Evolutionary conservation across 2,888 invertebrate genomes (phyloP).

Genomic region (Ormyrus pomaceus): DNA sequence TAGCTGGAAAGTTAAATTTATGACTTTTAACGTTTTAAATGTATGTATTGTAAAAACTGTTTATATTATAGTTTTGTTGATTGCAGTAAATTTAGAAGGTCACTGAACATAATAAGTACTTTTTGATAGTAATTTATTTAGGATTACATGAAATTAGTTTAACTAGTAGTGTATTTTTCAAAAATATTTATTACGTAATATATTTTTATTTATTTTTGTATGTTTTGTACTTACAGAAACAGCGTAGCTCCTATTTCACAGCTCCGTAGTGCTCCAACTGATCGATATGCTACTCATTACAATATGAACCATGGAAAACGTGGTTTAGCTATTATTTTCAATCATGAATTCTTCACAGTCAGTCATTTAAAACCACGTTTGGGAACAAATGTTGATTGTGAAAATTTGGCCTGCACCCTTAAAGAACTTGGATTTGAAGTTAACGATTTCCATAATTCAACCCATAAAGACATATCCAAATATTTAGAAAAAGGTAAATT

Average conservation of each 20-base stretch:
- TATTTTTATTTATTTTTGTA: constrained; percentile 6
- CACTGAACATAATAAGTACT: too few relatives aligned
- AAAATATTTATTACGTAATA: too few relatives aligned
- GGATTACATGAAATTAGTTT: too few relatives aligned
- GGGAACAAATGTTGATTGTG: constrained; percentile 92
- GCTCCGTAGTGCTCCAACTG: constrained; percentile 71
- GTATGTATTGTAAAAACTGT: neutral
- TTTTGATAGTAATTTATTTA: too few relatives aligned
- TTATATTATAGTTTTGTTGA: neutral
- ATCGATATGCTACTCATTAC: constrained; percentile 85
- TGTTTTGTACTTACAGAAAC: constrained; percentile 58
- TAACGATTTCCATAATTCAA: constrained; percentile 83
- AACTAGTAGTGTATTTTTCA: too few relatives aligned
- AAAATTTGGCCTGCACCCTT: constrained; percentile 82
- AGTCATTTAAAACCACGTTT: constrained; percentile 83
- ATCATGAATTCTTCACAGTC: constrained; percentile 90
- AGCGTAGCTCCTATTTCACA: constrained; percentile 63
- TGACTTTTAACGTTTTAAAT: constrained; percentile 5
- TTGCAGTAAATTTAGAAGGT: neutral
- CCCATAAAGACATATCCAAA: constrained; percentile 81
- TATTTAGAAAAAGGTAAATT: constrained; percentile 80
- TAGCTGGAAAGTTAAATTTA: neutral
- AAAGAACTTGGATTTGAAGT: constrained; percentile 85
- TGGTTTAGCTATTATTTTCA: constrained; percentile 92
- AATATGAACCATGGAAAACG: constrained; percentile 90